Evolutionary conservation across 1,140 invertebrate species (phyloP).

Genomic region (Colletes gigas): DNA sequence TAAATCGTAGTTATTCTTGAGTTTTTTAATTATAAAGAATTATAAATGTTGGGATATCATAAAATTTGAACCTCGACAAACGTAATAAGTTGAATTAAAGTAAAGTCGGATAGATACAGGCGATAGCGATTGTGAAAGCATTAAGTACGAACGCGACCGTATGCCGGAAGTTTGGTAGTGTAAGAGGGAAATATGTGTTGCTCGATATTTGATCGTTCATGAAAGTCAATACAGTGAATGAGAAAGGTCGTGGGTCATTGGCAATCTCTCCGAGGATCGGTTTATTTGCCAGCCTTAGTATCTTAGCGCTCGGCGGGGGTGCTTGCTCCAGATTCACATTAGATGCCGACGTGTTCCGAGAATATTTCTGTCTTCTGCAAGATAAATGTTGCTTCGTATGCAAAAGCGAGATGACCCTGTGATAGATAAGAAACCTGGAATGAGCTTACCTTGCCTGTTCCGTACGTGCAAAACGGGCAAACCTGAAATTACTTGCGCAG

Average conservation of each 20-base stretch:
- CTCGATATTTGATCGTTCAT: conserved; percentile 29
- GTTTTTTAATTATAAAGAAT: too few species aligned
- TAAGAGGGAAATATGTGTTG: conserved; percentile 7
- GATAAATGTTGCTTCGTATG: conserved; percentile 58
- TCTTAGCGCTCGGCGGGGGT: conserved; percentile 49
- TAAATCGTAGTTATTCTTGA: too few species aligned
- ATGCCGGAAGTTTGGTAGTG: background rate
- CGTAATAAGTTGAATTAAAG: too few species aligned
- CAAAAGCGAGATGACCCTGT: conserved; percentile 68
- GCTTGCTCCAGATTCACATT: conserved; percentile 70
- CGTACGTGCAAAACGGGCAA: conserved; percentile 46
- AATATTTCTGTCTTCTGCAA: conserved; percentile 58
- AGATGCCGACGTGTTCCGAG: conserved; percentile 69
- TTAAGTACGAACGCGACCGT: too few species aligned
- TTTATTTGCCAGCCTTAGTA: conserved; percentile 59
- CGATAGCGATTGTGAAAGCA: too few species aligned
- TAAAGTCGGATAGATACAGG: too few species aligned
- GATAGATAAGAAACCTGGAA: conserved; percentile 56
- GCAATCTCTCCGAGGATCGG: conserved; percentile 54
- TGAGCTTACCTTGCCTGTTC: conserved; percentile 38
- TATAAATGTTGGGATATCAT: too few species aligned
- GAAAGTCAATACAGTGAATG: conserved; percentile 37
- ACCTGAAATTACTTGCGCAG: conserved; percentile 45
- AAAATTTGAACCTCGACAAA: too few species aligned
- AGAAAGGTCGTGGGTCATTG: conserved; percentile 41